Percentiles rank a stretch among this genome's conserved stretches.
phyloP scores from a whole-genome alignment of 2,797 vertebrate species.

The Dermochelys coriacea region DNA sequence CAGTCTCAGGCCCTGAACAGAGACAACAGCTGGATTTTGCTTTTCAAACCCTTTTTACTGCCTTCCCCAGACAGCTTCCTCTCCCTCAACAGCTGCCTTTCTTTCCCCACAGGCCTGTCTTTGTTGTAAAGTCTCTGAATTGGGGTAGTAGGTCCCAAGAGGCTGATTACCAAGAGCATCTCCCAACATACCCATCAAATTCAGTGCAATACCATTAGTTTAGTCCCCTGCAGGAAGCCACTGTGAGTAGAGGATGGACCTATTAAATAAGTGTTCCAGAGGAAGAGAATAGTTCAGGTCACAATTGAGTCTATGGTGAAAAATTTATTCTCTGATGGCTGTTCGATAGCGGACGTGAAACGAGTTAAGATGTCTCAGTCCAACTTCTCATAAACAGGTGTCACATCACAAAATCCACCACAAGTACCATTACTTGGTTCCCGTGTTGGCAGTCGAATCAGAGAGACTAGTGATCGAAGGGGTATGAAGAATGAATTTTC shows the following conservation, averaged over 20 bases:
- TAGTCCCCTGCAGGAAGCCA: background rate
- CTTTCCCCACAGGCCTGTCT: too few relatives aligned
- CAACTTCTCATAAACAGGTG: background rate
- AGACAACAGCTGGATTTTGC: background rate
- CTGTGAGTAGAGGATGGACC: background rate
- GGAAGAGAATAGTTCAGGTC: background rate
- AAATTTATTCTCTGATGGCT: background rate
- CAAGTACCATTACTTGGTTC: background rate
- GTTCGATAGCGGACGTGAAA: background rate
- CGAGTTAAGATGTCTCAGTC: background rate
- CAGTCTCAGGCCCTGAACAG: background rate
- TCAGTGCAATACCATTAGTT: background rate
- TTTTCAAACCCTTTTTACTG: background rate
- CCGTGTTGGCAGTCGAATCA: background rate
- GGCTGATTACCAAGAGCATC: background rate
- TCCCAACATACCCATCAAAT: background rate
- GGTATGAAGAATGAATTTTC: background rate
- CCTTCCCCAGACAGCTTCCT: background rate
- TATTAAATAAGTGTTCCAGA: background rate
- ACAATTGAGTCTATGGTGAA: background rate
- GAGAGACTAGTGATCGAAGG: background rate
- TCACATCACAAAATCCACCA: background rate
- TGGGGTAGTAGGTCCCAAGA: too few relatives aligned
- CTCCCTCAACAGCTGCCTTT: background rate
- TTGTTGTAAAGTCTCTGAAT: background rate